phyloP scores from a whole-genome alignment of 2,888 invertebrate genomes.

The Zonitis immaculata region DNA sequence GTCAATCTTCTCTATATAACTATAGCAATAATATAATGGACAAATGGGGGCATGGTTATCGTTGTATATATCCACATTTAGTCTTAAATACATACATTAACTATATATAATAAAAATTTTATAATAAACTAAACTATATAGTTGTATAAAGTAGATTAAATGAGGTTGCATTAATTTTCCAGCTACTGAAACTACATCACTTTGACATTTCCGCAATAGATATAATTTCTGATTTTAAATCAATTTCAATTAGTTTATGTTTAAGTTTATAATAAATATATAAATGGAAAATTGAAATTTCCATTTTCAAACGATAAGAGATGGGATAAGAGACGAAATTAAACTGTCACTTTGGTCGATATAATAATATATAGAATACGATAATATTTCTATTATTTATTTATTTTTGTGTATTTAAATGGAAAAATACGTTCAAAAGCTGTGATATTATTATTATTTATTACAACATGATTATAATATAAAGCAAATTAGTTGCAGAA shows the following conservation, averaged over 20 bases:
- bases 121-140: background rate
- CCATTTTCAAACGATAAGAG: background rate
- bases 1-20: background rate
- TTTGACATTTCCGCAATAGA: slow-evolving; percentile 17
- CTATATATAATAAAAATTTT: background rate
- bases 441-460: background rate
- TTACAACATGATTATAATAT: slow-evolving; percentile 1
- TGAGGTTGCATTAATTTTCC: slow-evolving; percentile 13
- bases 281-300: background rate
- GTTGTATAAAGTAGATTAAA: background rate
- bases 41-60: background rate
- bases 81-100: background rate
- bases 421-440: background rate
- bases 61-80: background rate
- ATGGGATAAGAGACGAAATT: background rate
- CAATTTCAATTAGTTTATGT: background rate
- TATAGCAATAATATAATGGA: background rate
- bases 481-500: slow-evolving; percentile 1
- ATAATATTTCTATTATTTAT: too few relatives aligned
- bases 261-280: background rate
- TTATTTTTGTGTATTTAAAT: too few relatives aligned
- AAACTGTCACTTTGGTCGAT: background rate
- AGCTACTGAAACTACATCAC: slow-evolving; percentile 15
- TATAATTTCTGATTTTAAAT: slow-evolving; percentile 7
- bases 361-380: background rate